Conservation (phyloP, 2,797 vertebrate genomes). For the Kryptolebias ocellatus region DNA sequence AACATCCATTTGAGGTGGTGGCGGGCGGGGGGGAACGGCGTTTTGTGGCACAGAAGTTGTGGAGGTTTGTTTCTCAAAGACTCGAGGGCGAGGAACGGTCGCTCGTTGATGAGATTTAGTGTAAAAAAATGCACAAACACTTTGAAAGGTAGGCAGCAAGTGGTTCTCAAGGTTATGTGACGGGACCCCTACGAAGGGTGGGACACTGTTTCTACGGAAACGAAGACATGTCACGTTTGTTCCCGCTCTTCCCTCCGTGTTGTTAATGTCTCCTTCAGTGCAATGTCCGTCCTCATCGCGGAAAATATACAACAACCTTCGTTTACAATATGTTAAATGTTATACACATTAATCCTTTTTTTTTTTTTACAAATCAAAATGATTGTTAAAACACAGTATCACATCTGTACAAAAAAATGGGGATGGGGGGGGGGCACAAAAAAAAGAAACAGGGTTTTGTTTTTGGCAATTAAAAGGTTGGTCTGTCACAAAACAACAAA, state of each 20-base stretch:
- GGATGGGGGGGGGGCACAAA: constrained; percentile 57
- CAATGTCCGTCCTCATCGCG: constrained; percentile 53
- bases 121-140: constrained; percentile 75
- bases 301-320: constrained; percentile 72
- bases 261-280: constrained; percentile 62
- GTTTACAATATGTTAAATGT: constrained; percentile 81
- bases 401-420: constrained; percentile 73
- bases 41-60: constrained; percentile 74
- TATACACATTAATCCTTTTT: constrained; percentile 66
- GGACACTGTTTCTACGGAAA: constrained; percentile 65
- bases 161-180: constrained; percentile 77
- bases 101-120: constrained; percentile 50
- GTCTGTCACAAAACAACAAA: constrained; percentile 67
- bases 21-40: background rate
- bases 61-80: constrained; percentile 63
- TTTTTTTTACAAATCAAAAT: constrained; percentile 81
- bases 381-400: constrained; percentile 74
- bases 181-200: constrained; percentile 64
- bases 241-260: constrained; percentile 24
- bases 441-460: constrained; percentile 41
- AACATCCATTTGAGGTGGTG: constrained; percentile 62
- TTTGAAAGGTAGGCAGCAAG: constrained; percentile 81
- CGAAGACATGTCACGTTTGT: constrained; percentile 41
- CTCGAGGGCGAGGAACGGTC: constrained; percentile 44
- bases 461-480: constrained; percentile 73